Evolutionary conservation across 2,113 vertebrate species (phyloP), one percentile per base, ranked within the genome.

Genomic region (Chroicocephalus ridibundus): DNA sequence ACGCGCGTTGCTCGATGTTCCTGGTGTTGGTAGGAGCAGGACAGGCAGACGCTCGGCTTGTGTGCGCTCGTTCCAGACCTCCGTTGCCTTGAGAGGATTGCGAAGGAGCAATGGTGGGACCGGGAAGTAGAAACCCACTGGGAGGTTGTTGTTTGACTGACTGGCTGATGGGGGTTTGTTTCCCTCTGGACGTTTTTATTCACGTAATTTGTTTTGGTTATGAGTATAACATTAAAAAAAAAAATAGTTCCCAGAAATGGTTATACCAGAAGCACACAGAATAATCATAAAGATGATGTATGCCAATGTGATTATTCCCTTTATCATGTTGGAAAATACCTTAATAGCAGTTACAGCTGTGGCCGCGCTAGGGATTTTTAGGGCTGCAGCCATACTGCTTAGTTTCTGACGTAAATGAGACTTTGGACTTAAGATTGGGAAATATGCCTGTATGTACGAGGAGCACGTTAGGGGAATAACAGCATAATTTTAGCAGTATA

Each of bases 311-410:
- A 78, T 88, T 86, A 79, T 78, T 96, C 69, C 34, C 69, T 64
- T 94, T 88, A 58, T 91, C 79, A 21, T 16, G 13, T 44, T 79
- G 91, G 57, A 84, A 96, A 92, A 83, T 92, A 95, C 86, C 57
- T 92, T 82, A 68, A 77, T 42, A 77, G n/a, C 62, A 49, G 57
- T 91, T 89, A 36, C 8, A 85, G 81, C 32, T 2, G 4, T 71
- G 55, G 65, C 55, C 46, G 38, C 5, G 0, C 60, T 71, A 26
- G 87, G 87, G 94, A 90, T 32, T 96, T 97, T 88, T 82, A 64
- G 65, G 49, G 58, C 38, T 68, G 26, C 58, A 79, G 77, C 44
- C 72, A 13, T 52, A 74, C 38, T 10, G 6, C 34, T 91, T 88
- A 40, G 66, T 72, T 95, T 76, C 75, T 92, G 49, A 80, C 65